phyloP scores from a whole-genome alignment of 2,113 vertebrate species.

The Glaucomys volans region DNA sequence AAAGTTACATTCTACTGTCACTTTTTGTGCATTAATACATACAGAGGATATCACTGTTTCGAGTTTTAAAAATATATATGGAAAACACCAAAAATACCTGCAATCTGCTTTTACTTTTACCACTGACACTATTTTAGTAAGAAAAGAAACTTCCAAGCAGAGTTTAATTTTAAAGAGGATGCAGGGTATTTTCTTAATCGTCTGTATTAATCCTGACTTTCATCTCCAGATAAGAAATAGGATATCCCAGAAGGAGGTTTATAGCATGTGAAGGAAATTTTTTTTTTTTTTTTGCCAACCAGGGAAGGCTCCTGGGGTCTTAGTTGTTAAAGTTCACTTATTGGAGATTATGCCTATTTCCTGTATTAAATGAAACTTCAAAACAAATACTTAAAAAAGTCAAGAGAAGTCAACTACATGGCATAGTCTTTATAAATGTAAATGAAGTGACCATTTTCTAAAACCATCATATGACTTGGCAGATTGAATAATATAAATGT shows the following conservation, averaged over 20 bases:
- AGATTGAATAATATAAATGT: conserved; percentile 43
- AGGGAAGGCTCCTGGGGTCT: conserved; percentile 81
- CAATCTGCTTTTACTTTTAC: conserved; percentile 58
- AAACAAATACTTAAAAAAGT: conserved; percentile 82
- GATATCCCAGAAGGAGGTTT: conserved; percentile 81
- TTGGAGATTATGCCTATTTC: conserved; percentile 84
- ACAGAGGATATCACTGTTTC: not conserved
- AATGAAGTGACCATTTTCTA: conserved; percentile 76
- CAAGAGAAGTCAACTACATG: conserved; percentile 79
- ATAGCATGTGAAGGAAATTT: conserved; percentile 66
- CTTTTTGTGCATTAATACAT: not conserved
- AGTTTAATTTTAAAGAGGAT: conserved; percentile 86
- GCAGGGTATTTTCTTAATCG: conserved; percentile 82
- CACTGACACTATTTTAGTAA: conserved; percentile 37
- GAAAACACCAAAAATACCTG: conserved; percentile 20
- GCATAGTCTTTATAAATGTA: conserved; percentile 71
- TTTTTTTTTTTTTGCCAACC: conserved; percentile 77
- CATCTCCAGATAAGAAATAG: conserved; percentile 84
- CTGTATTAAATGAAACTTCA: conserved; percentile 85
- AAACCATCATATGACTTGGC: not conserved
- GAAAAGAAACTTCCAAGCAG: conserved; percentile 66
- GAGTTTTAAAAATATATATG: conserved; percentile 2
- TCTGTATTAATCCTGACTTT: conserved; percentile 84
- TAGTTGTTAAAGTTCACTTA: conserved; percentile 86
- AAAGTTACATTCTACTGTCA: conserved; percentile 31